A percentile compares a stretch with the other conserved stretches of the same genome.
Conservation (phyloP, 2,113 vertebrate species). For the Piaya cayana region DNA sequence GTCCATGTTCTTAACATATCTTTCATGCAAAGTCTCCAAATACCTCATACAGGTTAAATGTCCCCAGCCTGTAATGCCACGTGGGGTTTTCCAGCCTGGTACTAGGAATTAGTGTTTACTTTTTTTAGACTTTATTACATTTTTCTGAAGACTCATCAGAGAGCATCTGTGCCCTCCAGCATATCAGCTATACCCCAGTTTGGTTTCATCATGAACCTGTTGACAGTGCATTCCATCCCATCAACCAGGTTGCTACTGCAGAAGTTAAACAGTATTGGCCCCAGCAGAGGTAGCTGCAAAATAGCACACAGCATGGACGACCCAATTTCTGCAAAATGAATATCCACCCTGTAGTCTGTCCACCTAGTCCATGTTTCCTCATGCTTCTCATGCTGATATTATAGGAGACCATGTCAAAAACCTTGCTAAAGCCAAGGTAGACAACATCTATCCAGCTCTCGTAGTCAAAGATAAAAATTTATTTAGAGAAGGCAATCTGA, state of each 20-base stretch:
- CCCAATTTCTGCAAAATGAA: not conserved
- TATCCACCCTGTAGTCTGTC: not conserved
- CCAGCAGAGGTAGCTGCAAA: not conserved
- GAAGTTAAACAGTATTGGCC: not conserved
- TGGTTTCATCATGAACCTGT: not conserved
- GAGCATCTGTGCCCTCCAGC: not conserved
- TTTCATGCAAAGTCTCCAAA: slow-evolving; percentile 5
- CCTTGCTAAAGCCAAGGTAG: not conserved
- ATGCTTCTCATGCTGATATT: not conserved
- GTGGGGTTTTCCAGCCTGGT: not conserved
- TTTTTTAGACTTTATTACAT: not conserved
- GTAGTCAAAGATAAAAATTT: not conserved
- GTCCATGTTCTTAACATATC: not conserved
- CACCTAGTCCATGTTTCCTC: not conserved
- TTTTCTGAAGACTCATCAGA: not conserved
- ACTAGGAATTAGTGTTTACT: not conserved
- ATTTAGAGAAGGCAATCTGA: not conserved
- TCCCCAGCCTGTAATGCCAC: not conserved
- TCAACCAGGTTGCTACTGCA: not conserved
- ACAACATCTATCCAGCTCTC: not conserved
- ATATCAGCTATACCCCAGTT: not conserved
- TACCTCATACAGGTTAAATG: slow-evolving; percentile 6
- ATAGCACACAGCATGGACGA: not conserved
- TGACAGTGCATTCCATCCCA: not conserved
- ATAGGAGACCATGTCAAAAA: not conserved